phyloP scores from a whole-genome alignment of 1,140 invertebrate species.

The Drosophila nasuta region DNA sequence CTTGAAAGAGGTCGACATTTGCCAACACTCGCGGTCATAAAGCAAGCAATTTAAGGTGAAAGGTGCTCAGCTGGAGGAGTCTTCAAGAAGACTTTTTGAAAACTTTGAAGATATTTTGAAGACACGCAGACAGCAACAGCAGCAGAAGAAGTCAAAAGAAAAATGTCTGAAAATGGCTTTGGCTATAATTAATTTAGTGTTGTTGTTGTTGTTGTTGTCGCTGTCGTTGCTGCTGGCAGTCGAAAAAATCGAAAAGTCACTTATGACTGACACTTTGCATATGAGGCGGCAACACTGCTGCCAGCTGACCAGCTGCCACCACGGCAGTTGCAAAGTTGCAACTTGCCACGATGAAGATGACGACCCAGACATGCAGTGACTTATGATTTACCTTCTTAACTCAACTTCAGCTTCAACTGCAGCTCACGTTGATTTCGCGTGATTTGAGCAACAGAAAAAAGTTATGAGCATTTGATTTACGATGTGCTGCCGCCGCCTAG shows the following conservation, averaged over 20 bases:
- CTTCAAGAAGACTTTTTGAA: constrained; percentile 44
- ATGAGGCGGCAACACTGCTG: constrained; percentile 51
- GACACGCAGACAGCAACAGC: constrained; percentile 5
- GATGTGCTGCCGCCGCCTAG: constrained; percentile 44
- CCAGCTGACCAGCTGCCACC: constrained; percentile 19
- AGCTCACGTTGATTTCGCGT: constrained; percentile 51
- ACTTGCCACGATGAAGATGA: constrained; percentile 63
- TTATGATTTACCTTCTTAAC: constrained; percentile 71
- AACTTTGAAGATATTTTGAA: constrained; percentile 13
- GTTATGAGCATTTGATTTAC: constrained; percentile 81
- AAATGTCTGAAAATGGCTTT: constrained; percentile 67
- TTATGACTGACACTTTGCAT: constrained; percentile 83
- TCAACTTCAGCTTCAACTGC: constrained; percentile 11
- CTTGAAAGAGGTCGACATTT: constrained; percentile 71
- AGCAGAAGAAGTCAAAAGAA: constrained; percentile 43
- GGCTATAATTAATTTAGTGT: constrained; percentile 78
- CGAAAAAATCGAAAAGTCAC: constrained; percentile 79
- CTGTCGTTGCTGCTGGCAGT: constrained; percentile 65
- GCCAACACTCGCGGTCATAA: constrained; percentile 70
- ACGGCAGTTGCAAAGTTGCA: constrained; percentile 10
- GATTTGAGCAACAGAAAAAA: constrained; percentile 64
- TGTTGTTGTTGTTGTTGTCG: constrained; percentile 55
- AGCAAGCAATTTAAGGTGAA: constrained; percentile 81
- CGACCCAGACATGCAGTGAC: constrained; percentile 79
- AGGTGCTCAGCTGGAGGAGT: constrained; percentile 66